Conservation (phyloP, 2,888 invertebrate species). For the Cheilosia grossa region DNA sequence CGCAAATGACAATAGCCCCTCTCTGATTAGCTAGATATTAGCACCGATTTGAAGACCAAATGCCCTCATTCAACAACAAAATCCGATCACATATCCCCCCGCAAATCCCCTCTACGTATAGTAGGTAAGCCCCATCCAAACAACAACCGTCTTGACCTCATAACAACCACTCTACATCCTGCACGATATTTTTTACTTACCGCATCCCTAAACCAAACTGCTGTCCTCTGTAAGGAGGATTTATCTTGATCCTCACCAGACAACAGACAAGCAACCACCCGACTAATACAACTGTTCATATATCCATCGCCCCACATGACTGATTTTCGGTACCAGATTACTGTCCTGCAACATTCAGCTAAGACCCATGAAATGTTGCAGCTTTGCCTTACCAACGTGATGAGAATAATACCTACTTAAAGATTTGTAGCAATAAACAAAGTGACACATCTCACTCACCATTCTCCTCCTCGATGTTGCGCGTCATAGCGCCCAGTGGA, state of each 20-base stretch:
- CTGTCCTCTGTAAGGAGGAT: constrained; percentile 8
- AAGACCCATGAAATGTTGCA: not conserved
- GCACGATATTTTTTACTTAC: not conserved
- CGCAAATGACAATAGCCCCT: not conserved
- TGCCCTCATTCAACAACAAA: not conserved
- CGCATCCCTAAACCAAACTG: not conserved
- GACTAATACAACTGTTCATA: not conserved
- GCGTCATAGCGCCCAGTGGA: constrained; percentile 80
- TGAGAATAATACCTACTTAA: not conserved
- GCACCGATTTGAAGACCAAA: not conserved
- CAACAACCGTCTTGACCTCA: not conserved
- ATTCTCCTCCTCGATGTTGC: constrained; percentile 83
- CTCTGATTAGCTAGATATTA: not conserved
- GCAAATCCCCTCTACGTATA: not conserved
- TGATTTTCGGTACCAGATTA: constrained; percentile 30
- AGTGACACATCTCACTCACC: constrained; percentile 79
- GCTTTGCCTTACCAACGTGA: not conserved
- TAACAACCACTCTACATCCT: not conserved
- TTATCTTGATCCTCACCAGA: constrained; percentile 29
- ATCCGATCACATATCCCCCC: constrained; percentile 1
- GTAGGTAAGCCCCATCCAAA: not conserved
- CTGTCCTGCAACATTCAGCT: not conserved
- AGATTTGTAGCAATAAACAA: not conserved
- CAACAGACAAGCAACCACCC: constrained; percentile 3
- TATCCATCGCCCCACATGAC: constrained; percentile 18